Base-by-base conservation (phyloP, 2,797 vertebrate genomes). In the Malurus leucopterus region DNA sequence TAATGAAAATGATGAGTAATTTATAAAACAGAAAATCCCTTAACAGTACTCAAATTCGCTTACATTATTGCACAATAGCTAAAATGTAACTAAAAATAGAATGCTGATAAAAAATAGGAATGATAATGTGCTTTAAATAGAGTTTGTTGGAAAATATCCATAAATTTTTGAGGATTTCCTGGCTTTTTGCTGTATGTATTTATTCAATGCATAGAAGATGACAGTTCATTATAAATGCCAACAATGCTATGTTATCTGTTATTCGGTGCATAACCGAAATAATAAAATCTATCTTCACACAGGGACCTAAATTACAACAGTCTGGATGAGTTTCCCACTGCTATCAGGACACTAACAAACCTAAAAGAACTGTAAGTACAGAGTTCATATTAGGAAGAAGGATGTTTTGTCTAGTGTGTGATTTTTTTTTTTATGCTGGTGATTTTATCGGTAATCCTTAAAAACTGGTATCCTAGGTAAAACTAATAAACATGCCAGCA, bases 221-320 rank as follows among this genome's bases (percentile, higher is more conserved):
- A 23, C 57, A 59, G 43, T 84, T 88, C 30, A 32, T 84, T 94
- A 71, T 27, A 91, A 77, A 72, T 75, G 44, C 67, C 50, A 83
- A 27, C 50, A 74, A 16, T 79, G 58, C 50, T 78, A 6, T 78
- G 40, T 67, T 86, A 76, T 65, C 71, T 47, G 1, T 81, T 80
- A 76, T 23, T 29, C 40, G 67, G 46, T 69, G 36, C 47, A 46
- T 68, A 77, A 95, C 46, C 15, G 20, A 75, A 96, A 75, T 90
- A 94, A 91, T 88, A 79, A 44, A 78, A 32, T 91, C 72, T 91
- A 30, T 81, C 97, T 94, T 95, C 78, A 92, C 91, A 65, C 95
- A 99, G 99, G 95, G 99, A 99, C 96, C 96, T 99, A 95, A 99
- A 99, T 97, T 99, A 98, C 95, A 99, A 99, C 97, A 98, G 96